Evolutionary conservation across 1,140 invertebrate genomes (phyloP), one percentile per base, ranked within the genome.

Genomic region (Zaprionus africanus): DNA sequence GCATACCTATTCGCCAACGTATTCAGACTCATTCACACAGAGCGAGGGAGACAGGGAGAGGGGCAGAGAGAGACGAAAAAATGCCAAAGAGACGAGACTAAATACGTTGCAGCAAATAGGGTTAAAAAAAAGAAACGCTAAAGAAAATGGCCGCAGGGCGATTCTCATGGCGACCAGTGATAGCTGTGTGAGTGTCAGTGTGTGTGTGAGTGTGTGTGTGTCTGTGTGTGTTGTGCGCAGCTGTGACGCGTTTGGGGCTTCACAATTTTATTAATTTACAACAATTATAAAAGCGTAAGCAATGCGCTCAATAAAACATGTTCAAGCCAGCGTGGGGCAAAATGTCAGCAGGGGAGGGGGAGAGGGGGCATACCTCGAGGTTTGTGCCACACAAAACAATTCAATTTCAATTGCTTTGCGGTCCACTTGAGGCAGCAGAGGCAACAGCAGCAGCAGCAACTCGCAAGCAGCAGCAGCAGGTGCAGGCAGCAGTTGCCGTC

Each of bases 371-470:
- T n/a, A 46, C n/a, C 81, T 81, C 61, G 76, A 76, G 71, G 67
- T 85, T 73, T 79, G 76, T 79, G 83, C 84, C 83, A 86, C 77
- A 88, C 80, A 88, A 83, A 86, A 86, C 83, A 86, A 86, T 86
- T 86, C 83, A 86, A 86, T 86, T 86, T 86, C 83, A 86, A 86
- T 86, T 86, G 83, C 83, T 86, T 86, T 86, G 83, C 83, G 83
- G 83, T 86, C 81, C 84, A 87, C 84, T 88, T 88, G 83, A 88
- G 83, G 74, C 68, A 60, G 67, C 17, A 46, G 41, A 46, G 41
- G 46, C 46, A 51, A n/a, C 41, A 49, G 46, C 46, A 49, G 46
- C 46, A 51, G 41, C 41, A 49, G 46, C 46, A 49, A 22, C 31
- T 64, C 34, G 51, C 43, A 53, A 53, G 46, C 61, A 22, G 43